A percentile compares a stretch with the other conserved stretches of the same genome.
Conservation (phyloP, 2,888 invertebrate genomes). For the Noctua fimbriata region DNA sequence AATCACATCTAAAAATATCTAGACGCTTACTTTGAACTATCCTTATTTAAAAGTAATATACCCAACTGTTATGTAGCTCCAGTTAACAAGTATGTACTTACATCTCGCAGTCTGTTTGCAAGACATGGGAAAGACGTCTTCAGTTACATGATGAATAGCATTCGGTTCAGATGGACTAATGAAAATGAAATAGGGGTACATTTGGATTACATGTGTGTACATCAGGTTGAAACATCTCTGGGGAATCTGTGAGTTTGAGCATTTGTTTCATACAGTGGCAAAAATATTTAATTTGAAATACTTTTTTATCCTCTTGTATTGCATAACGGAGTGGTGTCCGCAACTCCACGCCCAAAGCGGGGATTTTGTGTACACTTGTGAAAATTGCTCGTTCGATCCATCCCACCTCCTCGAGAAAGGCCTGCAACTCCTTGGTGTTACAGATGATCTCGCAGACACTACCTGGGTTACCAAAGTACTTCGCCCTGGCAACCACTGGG, state of each 20-base stretch:
- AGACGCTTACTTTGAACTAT: neutral
- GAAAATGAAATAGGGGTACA: slow-evolving; percentile 28
- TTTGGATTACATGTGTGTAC: neutral
- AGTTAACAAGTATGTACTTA: no score
- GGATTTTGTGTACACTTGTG: neutral
- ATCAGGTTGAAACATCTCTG: neutral
- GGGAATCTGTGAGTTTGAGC: neutral
- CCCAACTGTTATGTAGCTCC: no score
- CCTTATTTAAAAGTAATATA: slow-evolving; percentile 24
- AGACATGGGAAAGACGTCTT: slow-evolving; percentile 37
- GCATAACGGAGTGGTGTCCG: neutral
- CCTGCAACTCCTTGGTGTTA: neutral
- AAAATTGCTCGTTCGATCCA: neutral
- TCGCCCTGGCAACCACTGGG: neutral
- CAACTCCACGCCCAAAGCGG: neutral
- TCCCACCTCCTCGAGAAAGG: neutral
- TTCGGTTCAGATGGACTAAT: slow-evolving; percentile 25
- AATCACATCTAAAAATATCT: neutral
- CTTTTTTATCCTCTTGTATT: neutral
- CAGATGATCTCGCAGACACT: neutral
- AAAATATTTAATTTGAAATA: neutral
- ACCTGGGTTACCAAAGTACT: neutral
- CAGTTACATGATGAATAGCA: slow-evolving; percentile 57
- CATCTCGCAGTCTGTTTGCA: slow-evolving; percentile 22
- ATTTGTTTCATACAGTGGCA: neutral